These are phyloP conservation scores for Achlya flavicornis DNA, from an alignment of 2,888 invertebrate species.

Conservation along the genomic window DNA sequence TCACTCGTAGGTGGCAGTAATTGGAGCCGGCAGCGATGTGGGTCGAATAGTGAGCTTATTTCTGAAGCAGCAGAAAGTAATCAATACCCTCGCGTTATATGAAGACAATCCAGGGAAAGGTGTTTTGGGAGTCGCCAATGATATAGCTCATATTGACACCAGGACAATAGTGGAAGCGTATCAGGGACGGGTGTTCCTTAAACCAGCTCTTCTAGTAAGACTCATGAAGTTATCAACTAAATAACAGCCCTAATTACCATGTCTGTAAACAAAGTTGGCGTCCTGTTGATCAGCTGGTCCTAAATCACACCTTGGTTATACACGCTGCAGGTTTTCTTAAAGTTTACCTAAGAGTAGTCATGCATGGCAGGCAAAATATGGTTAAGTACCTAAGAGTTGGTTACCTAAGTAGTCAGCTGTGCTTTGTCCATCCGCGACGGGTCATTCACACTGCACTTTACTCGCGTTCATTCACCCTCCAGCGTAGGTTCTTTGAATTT, in stretches of 20 bases:
- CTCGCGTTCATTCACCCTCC: too few relatives aligned
- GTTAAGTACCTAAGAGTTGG: too few relatives aligned
- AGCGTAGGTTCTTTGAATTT: too few relatives aligned
- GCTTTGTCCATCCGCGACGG: too few relatives aligned
- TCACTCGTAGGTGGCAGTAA: conserved; percentile 57
- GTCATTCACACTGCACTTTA: too few relatives aligned
- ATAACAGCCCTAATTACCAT: too few relatives aligned
- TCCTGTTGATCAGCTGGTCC: neutral
- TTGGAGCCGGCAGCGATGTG: conserved; percentile 73
- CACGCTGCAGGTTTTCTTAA: too few relatives aligned
- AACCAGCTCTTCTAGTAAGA: conserved; percentile 58
- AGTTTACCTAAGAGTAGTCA: too few relatives aligned
- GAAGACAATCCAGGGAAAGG: conserved; percentile 54
- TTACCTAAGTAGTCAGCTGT: too few relatives aligned
- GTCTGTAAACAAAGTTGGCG: too few relatives aligned
- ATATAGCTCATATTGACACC: conserved; percentile 74
- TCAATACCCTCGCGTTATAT: conserved; percentile 64
- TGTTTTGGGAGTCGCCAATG: conserved; percentile 68
- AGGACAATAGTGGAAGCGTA: conserved; percentile 65
- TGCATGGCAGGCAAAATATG: too few relatives aligned
- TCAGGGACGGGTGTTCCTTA: conserved; percentile 65
- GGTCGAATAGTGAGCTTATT: conserved; percentile 65
- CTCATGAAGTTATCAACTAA: conserved; percentile 1
- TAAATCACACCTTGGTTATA: neutral
- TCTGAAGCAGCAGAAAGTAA: conserved; percentile 67